A percentile compares a stretch with the other conserved stretches of the same genome.
These are phyloP conservation scores for Ariopsis seemanni DNA, from an alignment of 2,113 vertebrate genomes.

Conservation along the genomic window DNA sequence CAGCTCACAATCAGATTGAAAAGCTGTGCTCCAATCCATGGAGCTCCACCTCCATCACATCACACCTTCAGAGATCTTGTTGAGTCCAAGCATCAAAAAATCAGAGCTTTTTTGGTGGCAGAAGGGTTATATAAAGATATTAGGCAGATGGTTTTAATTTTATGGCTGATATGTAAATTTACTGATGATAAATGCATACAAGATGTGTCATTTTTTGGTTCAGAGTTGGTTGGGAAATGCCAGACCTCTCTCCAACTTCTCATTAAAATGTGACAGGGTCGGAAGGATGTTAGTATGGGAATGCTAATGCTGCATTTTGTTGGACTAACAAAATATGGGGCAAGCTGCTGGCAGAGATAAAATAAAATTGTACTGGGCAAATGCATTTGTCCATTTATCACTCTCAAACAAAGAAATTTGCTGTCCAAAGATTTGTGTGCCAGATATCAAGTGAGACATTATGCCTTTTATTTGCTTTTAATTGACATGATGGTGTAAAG, in stretches of 20 bases:
- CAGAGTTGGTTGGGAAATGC: neutral
- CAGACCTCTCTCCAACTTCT: neutral
- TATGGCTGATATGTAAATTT: too few species aligned
- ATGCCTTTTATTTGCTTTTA: neutral
- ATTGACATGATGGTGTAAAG: neutral
- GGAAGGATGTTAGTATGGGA: neutral
- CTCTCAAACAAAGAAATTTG: neutral
- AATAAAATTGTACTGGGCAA: neutral
- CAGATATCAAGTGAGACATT: neutral
- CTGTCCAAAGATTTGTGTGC: neutral
- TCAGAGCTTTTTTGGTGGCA: too few species aligned
- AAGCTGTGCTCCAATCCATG: too few species aligned
- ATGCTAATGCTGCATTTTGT: neutral
- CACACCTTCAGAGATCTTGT: too few species aligned
- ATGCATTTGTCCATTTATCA: neutral
- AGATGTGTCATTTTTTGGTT: neutral
- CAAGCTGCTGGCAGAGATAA: neutral
- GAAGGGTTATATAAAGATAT: too few species aligned
- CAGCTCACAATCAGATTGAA: too few species aligned
- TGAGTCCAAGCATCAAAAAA: too few species aligned
- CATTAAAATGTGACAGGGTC: neutral
- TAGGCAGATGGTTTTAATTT: too few species aligned
- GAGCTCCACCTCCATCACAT: too few species aligned
- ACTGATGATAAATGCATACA: neutral
- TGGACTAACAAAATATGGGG: neutral